A percentile compares a stretch with the other conserved stretches of the same genome.
phyloP scores from a whole-genome alignment of 1,140 invertebrate species.

The Hermetia illucens region DNA sequence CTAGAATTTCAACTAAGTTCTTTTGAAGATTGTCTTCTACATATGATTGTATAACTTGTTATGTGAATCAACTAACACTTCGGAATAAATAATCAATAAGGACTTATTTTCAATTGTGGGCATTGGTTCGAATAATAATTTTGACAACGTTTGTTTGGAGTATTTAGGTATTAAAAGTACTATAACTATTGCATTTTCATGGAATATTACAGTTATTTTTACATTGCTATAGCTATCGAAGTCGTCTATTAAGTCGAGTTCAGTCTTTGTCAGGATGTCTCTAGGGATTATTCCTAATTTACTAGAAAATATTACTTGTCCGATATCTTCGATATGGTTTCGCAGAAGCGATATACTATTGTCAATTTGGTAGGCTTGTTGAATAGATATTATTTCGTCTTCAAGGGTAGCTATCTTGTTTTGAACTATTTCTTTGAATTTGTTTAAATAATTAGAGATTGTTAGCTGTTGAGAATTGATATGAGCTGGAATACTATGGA shows the following conservation, averaged over 20 bases:
- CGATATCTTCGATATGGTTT: not conserved
- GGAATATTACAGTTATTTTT: not conserved
- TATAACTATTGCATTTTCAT: not conserved
- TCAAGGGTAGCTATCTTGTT: not conserved
- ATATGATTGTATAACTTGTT: not conserved
- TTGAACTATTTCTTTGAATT: not conserved
- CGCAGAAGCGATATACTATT: not conserved
- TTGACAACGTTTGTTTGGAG: not conserved
- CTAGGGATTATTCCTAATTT: not conserved
- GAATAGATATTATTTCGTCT: not conserved
- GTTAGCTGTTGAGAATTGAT: not conserved
- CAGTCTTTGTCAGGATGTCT: not conserved
- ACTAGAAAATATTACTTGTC: not conserved
- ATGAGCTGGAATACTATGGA: not conserved
- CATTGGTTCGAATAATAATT: not conserved
- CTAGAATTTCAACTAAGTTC: not conserved
- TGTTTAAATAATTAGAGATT: not conserved
- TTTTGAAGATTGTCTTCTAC: not conserved
- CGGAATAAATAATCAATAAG: not conserved
- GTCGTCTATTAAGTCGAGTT: not conserved
- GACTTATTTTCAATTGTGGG: not conserved
- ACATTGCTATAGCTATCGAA: not conserved
- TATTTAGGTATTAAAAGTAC: not conserved
- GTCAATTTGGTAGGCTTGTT: not conserved
- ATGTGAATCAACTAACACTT: not conserved